A percentile compares a stretch with the other conserved stretches of the same genome.
phyloP scores from a whole-genome alignment of 1,140 invertebrate species.

The Apis cerana region DNA sequence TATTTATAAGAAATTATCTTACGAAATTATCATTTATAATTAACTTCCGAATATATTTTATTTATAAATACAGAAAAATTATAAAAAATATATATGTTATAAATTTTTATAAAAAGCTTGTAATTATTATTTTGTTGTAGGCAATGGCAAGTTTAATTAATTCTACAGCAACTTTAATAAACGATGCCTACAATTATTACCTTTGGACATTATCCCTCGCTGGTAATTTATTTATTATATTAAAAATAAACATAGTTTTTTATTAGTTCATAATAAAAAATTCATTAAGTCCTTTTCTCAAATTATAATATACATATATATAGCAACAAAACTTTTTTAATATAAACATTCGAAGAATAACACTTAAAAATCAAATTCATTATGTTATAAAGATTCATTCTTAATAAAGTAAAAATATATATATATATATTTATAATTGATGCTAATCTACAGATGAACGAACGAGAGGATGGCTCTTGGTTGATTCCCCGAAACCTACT shows the following conservation, averaged over 20 bases:
- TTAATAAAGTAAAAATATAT: too few relatives aligned
- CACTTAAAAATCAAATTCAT: too few relatives aligned
- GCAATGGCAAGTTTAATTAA: conserved; percentile 83
- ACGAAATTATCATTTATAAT: too few relatives aligned
- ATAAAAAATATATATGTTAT: too few relatives aligned
- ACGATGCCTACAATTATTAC: conserved; percentile 86
- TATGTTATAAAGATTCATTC: too few relatives aligned
- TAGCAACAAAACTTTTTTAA: not conserved
- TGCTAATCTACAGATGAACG: conserved; percentile 85
- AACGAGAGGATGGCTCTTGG: conserved; percentile 93
- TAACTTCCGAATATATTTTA: too few relatives aligned
- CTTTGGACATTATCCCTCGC: conserved; percentile 87
- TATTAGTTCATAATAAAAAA: not conserved
- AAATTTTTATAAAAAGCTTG: too few relatives aligned
- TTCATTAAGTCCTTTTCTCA: not conserved
- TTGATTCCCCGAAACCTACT: conserved; percentile 91
- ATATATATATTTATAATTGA: too few relatives aligned
- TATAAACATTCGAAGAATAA: not conserved
- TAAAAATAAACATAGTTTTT: not conserved
- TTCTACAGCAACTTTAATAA: conserved; percentile 83
- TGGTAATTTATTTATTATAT: conserved; percentile 78
- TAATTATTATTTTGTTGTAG: conserved; percentile 60
- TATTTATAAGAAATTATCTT: too few relatives aligned
- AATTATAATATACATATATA: not conserved
- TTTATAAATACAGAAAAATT: too few relatives aligned